A percentile compares a stretch with the other conserved stretches of the same genome.
phyloP scores from a whole-genome alignment of 2,113 vertebrate genomes.

The Motacilla alba region DNA sequence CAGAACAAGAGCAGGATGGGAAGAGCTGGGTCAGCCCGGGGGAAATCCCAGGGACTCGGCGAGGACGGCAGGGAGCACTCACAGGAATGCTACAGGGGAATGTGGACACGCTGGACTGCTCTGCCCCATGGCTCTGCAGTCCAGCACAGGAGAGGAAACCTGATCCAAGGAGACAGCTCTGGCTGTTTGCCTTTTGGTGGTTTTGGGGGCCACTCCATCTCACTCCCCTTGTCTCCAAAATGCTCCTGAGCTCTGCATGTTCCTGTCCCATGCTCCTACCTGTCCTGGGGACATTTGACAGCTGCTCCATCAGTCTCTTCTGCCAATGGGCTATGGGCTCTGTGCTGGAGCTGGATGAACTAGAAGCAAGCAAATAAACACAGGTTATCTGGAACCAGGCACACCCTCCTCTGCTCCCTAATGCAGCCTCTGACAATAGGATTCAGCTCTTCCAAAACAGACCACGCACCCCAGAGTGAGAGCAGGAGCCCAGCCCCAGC shows the following conservation, averaged over 20 bases:
- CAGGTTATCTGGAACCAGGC: not conserved
- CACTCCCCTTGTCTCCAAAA: not conserved
- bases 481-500: not conserved
- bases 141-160: not conserved
- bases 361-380: not conserved
- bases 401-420: not conserved
- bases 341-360: conserved; percentile 41
- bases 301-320: conserved; percentile 71
- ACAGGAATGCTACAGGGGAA: not conserved
- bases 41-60: not conserved
- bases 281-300: conserved; percentile 80
- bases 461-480: accelerated
- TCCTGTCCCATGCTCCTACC: conserved; percentile 67
- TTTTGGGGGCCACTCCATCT: not conserved
- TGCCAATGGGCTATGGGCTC: conserved; percentile 72
- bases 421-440: not conserved
- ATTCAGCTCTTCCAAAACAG: not conserved
- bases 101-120: not conserved
- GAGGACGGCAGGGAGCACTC: not conserved
- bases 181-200: not conserved
- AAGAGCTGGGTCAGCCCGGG: not conserved
- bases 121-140: not conserved
- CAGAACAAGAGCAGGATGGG: not conserved
- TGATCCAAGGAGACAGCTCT: not conserved
- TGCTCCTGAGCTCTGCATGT: not conserved